Base-by-base conservation (phyloP, 2,113 vertebrate species). In the Petroica traversi region DNA sequence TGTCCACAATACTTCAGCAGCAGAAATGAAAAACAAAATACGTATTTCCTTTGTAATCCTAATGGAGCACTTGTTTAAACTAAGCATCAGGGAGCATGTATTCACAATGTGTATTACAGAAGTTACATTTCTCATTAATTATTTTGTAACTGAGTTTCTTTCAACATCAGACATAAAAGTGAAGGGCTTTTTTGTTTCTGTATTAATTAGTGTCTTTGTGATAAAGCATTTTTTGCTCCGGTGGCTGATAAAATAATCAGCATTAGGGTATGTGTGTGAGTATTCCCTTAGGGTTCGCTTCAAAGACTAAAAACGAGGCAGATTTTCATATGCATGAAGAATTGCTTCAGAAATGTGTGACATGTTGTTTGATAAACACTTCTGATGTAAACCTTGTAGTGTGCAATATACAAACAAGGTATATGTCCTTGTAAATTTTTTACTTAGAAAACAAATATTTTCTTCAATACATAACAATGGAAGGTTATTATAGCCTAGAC, bases 181-280 rank as follows among this genome's bases (percentile, higher is more conserved):
- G 55, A 91, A 93, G 40, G 49, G 71, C 54, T 93, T 96, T 96
- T 95, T 94, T 96, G 85, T 31, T 94, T 97, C 86, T 89, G 58
- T 77, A 69, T 93, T 96, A 97, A 96, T 97, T 95, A 69, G 49
- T 79, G 67, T 89, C 92, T 96, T 89, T 97, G 84, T 95, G 94
- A 89, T 96, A 92, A 95, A 94, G 63, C 66, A 76, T 75, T 92
- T 90, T 92, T 92, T 92, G 41, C 75, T 95, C 75, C 8, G 10
- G 66, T 94, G 88, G 48, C 49, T 80, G 92, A 95, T 95, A 93
- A 96, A 97, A 95, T 78, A 93, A 96, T 94, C 86, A 77, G 75
- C 69, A 69, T 92, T 91, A 68, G 57, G 26, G 51, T 89, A 66
- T 82, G 61, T 55, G 40, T 81, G 49, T 1, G 41, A 84, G 72